Evolutionary conservation across 2,888 invertebrate species (phyloP), one percentile per base, ranked within the genome.

Genomic region (Dyspetes luteomarginatus): DNA sequence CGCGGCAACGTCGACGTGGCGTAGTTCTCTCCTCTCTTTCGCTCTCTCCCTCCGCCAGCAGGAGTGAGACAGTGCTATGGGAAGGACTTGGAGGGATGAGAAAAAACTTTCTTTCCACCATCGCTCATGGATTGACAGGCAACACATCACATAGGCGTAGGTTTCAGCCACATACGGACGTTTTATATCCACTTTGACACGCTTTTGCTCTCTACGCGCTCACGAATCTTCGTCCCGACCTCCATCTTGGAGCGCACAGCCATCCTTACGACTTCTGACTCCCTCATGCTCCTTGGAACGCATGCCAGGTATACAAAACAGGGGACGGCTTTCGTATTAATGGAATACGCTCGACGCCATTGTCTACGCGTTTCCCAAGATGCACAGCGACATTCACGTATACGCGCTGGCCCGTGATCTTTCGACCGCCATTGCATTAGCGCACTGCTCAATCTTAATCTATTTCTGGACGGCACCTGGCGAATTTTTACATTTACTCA

Each of bases 71-170:
- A 78, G 74, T 69, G 72, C 65, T 45, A 78, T 74, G 74, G 60
- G 26, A 55, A 65, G 12, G 56, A 62, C 58, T 58, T 24, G 65
- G 45, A 62, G 55, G 74, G 78, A 82, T 82, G 81, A 79, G 82
- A 82, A 85, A n/a, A 86, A 90, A 90, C 88, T 91, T 91, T 90
- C 87, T 85, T 86, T 84, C 84, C 85, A 86, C 87, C 88, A 88
- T 90, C 87, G 82, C 85, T 90, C 89, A 88, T 83, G 87, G 87
- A 90, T 90, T 90, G 90, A 90, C 90, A 87, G 89, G 88, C 88
- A 87, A 90, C 89, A 88, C 88, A 88, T 88, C 89, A 87, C 90
- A 88, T 87, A 88, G 87, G 87, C 87, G 83, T 78, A 82, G 45
- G 68, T 7, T 77, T 77, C 58, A 64, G 78, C 69, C 55, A 48